These are phyloP conservation scores for Dicerorhinus sumatrensis DNA, from an alignment of 2,113 vertebrate genomes.

Conservation along the genomic window DNA sequence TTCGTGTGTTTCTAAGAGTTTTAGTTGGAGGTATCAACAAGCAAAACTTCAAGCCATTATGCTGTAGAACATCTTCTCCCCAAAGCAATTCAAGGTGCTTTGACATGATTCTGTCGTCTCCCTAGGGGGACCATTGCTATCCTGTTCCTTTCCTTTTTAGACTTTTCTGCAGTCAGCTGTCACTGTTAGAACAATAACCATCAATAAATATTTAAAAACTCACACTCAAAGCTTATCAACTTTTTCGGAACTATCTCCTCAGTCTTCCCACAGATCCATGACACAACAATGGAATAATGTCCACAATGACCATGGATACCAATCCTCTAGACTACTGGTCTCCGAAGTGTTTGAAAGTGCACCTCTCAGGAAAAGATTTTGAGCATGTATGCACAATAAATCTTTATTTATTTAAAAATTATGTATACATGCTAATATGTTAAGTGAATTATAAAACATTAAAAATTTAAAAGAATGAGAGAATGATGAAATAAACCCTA, in stretches of 20 bases:
- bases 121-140: accelerated
- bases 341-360: neutral
- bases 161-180: neutral
- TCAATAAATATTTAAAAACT: neutral
- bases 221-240: neutral
- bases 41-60: neutral
- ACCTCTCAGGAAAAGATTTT: neutral
- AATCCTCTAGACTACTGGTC: accelerated
- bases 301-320: accelerated
- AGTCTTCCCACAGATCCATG: accelerated
- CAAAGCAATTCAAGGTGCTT: accelerated
- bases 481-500: neutral
- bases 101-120: accelerated
- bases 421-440: neutral
- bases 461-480: neutral
- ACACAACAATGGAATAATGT: neutral
- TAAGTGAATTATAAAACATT: neutral
- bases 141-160: neutral
- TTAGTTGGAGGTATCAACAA: neutral
- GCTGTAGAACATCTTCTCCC: accelerated
- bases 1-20: neutral
- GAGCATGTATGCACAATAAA: neutral
- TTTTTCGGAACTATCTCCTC: accelerated
- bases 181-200: neutral
- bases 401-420: neutral